Evolutionary conservation across 2,113 vertebrate species (phyloP), one percentile per base, ranked within the genome.

Genomic region (Dasyornis broadbenti): DNA sequence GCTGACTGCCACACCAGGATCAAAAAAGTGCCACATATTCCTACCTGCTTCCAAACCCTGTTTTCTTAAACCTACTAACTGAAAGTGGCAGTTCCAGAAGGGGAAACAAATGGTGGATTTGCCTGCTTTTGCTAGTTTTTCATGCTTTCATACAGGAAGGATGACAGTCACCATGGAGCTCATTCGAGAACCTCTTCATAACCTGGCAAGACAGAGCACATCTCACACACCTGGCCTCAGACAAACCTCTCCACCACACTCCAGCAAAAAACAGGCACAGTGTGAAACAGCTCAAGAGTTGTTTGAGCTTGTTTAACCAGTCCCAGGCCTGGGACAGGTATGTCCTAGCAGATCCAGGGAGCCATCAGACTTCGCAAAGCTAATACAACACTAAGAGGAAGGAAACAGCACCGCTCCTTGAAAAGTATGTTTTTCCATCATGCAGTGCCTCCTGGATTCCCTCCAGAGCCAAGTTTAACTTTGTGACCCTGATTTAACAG

Each of bases 121-220:
- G 24, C 30, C 54, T 37, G 68, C 12, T 70, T 81, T 42, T 69
- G 60, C 39, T 23, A 10, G 2, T 31, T 77, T 57, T 84, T 37
- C 37, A 24, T 23, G 31, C 10, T 60, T 53, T 49, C 47, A 24
- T 26, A 12, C 0, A 9, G 21, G 39, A 19, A 77, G 31, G 53
- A 23, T 59, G 37, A 18, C 20, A 45, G 22, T 24, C 44, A 47
- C 37, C n/a, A 56, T 9, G 21, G 45, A 44, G 47, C 11, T 73
- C 50, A 33, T 35, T 24, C 0, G 0, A 88, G 47, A 54, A 56
- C 18, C 56, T 42, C 45, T 10, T 4, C 6, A 8, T 3, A 77
- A 21, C 8, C 30, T 28, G 45, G 37, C 39, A 66, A n/a, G 49
- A 24, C 52, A 64, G 22, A 40, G 20, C 28, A 39, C 31, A 42